Evolutionary conservation across 1,140 invertebrate genomes (phyloP), one percentile per base, ranked within the genome.

Genomic region (Brachystomella parvula): DNA sequence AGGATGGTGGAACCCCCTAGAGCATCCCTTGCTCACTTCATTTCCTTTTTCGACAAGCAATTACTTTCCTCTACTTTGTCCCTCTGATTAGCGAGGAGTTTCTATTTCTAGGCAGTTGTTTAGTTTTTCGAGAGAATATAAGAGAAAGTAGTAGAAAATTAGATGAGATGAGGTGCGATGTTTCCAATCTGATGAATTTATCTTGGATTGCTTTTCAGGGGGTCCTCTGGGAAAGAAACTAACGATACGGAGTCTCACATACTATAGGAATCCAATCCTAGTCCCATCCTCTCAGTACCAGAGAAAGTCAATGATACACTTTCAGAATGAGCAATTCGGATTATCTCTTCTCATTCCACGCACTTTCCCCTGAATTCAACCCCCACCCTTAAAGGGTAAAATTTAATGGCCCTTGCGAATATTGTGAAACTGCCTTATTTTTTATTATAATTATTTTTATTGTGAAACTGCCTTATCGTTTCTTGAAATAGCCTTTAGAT

Each of bases 81-180:
- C 9, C 39, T 12, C 9, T 44, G n/a, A 12, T 12, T 44, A 12
- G 39, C n/a, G n/a, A 9, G 9, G n/a, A 12, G 9, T 12, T 44
- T 17, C 26, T 59, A 59, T 59, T 6, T 6, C 30, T 32, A 30
- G 30, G 21, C 30, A 30, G 3, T 29, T 6, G 15, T 56, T 17
- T 12, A 6, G 24, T 56, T 17, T 9, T 56, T 56, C 6, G 9
- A 26, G 49, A 26, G 15, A 3, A 12, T 44, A 39, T 39, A 19
- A 19, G 35, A 39, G 19, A 19, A 39, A 19, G 19, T 9, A 39
- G 35, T 39, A 30, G 60, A 26, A 62, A 62, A 62, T 62, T 62
- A 62, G 60, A 62, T 62, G 60, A 62, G 60, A 62, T 62, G 60
- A 62, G 60, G 60, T 62, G 39, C 60, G 60, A 62, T 62, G 60